Conservation (phyloP, 2,888 invertebrate species). For the Hemicrepidius hirtus region DNA sequence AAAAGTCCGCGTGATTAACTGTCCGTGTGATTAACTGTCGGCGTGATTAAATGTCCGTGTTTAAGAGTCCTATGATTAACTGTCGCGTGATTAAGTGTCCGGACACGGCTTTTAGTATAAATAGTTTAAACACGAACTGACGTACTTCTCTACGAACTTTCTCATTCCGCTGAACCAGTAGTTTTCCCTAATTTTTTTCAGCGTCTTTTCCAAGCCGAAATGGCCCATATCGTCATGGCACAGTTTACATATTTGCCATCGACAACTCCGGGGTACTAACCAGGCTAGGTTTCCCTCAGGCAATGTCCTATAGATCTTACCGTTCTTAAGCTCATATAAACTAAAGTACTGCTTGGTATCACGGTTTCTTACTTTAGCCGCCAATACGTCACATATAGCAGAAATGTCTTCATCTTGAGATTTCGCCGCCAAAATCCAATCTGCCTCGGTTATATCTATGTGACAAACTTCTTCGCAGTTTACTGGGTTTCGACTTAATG, state of each 20-base stretch:
- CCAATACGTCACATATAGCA: neutral
- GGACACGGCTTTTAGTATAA: too few relatives aligned
- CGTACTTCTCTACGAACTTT: slow-evolving; percentile 22
- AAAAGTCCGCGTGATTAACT: too few relatives aligned
- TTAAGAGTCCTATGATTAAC: too few relatives aligned
- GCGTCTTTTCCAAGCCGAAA: slow-evolving; percentile 14
- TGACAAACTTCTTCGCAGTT: too few relatives aligned
- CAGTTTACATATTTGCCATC: slow-evolving; percentile 11
- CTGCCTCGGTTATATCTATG: too few relatives aligned
- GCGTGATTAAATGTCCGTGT: too few relatives aligned
- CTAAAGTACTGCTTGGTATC: slow-evolving; percentile 8
- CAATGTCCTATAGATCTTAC: neutral
- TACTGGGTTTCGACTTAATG: too few relatives aligned
- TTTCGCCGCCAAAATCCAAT: neutral
- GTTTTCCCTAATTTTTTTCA: slow-evolving; percentile 3
- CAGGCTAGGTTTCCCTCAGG: slow-evolving; percentile 2
- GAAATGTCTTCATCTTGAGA: neutral
- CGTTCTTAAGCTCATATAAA: neutral
- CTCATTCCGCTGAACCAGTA: slow-evolving; percentile 32
- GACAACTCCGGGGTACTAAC: neutral
- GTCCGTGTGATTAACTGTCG: too few relatives aligned
- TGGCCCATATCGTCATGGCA: slow-evolving; percentile 13
- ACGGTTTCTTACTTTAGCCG: neutral
- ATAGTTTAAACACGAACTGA: slow-evolving; percentile 23
- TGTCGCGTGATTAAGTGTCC: too few relatives aligned